These are phyloP conservation scores for Theretra japonica DNA, from an alignment of 2,888 invertebrate genomes.

Conservation along the genomic window DNA sequence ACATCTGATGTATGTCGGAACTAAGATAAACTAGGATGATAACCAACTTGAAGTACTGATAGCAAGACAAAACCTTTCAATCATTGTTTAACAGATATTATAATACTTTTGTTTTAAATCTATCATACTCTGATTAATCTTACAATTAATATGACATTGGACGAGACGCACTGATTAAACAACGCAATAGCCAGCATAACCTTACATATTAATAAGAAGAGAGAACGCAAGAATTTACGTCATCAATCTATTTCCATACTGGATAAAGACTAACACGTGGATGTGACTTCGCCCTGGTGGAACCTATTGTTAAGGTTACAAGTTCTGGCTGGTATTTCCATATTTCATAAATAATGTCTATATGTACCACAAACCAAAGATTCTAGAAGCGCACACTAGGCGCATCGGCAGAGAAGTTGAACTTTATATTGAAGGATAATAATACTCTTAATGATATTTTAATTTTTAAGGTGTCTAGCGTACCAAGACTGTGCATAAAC, in stretches of 20 bases:
- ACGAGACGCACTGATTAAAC: slow-evolving; percentile 5
- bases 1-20: background rate
- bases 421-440: too few relatives aligned
- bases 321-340: too few relatives aligned
- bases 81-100: background rate
- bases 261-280: background rate
- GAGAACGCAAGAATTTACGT: slow-evolving; percentile 20
- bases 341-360: too few relatives aligned
- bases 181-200: background rate
- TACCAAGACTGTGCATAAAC: too few relatives aligned
- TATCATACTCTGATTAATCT: background rate
- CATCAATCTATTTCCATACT: slow-evolving; percentile 4
- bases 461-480: too few relatives aligned
- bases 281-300: too few relatives aligned
- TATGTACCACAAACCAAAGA: too few relatives aligned
- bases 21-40: background rate
- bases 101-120: background rate
- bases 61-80: background rate
- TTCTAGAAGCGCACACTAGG: too few relatives aligned
- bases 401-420: too few relatives aligned
- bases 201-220: slow-evolving; percentile 13
- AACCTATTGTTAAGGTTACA: too few relatives aligned
- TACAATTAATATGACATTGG: slow-evolving; percentile 16
- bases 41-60: background rate
- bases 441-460: too few relatives aligned